Evolutionary conservation across 53 echinoderm and acorn worm genomes (phyloP), one percentile per base, ranked within the genome.

Genomic region (Luidia sarsii): DNA sequence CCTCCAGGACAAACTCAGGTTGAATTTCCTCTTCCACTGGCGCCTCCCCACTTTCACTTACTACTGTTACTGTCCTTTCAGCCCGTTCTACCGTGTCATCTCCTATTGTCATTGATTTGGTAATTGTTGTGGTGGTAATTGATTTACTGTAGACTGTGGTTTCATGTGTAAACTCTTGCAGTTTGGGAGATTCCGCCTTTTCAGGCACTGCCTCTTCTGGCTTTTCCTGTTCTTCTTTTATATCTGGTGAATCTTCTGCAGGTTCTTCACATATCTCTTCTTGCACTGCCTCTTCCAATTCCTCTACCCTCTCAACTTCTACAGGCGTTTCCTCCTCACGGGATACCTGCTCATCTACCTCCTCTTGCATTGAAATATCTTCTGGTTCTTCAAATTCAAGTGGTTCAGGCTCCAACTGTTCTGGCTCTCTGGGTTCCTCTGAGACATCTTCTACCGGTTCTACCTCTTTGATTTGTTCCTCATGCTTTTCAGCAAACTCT

Each of bases 361-460:
- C 29, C 18, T 50, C 80, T 27, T 60, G 29, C 49, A 21, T 24
- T n/a, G n/a, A n/a, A n/a, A n/a, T n/a, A n/a, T n/a, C n/a, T 59
- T 67, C 67, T 39, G 36, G 33, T 32, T 67, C 56, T 60, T 55
- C n/a, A n/a, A n/a, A n/a, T n/a, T n/a, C n/a, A n/a, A n/a, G n/a
- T n/a, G n/a, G n/a, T n/a, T n/a, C n/a, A n/a, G n/a, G n/a, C n/a
- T n/a, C n/a, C n/a, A n/a, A n/a, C n/a, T n/a, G 31, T 33, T 38
- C 59, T 59, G 6, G 41, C 41, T 41, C 41, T 11, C 41, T 41
- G 6, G 41, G 41, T 41, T 41, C 35, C 33, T 63, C 37, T 0
- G 29, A 34, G 2, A 30, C 33, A 41, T 41, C 25, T 62, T 63
- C 64, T 64, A 16, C 49, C 34, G 15, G 32, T 29, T 25, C 61